Percentiles rank a stretch among this genome's conserved stretches.
Evolutionary conservation across 2,797 vertebrate species (phyloP).

Genomic region (Emydoidea blandingii): DNA sequence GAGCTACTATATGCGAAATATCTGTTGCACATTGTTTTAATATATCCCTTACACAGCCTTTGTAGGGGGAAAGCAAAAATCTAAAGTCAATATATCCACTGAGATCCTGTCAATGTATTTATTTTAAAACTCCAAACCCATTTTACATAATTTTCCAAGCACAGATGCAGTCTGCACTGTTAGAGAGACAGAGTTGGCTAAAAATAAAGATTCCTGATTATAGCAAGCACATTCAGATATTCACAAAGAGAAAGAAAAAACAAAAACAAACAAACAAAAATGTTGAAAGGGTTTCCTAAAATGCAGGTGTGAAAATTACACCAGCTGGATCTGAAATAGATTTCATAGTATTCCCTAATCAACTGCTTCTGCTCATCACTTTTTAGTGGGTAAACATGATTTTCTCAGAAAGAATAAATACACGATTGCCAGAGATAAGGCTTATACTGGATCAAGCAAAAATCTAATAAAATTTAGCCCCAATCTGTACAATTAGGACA

Average conservation of each 20-base stretch:
- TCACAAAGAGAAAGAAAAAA: constrained; percentile 4
- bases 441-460: neutral
- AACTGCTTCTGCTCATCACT: constrained; percentile 36
- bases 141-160: constrained; percentile 19
- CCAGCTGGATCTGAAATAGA: constrained; percentile 54
- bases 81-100: neutral
- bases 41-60: neutral
- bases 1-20: neutral
- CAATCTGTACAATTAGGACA: neutral
- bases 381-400: constrained; percentile 30
- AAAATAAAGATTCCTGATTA: constrained; percentile 36
- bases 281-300: constrained; percentile 68
- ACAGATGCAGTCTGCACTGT: neutral
- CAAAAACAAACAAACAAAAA: constrained; percentile 15
- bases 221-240: constrained; percentile 30
- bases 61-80: neutral
- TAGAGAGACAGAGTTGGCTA: constrained; percentile 25
- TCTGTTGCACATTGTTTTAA: neutral
- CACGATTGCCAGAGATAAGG: constrained; percentile 37
- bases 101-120: neutral
- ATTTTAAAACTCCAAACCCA: constrained; percentile 17
- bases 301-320: constrained; percentile 56
- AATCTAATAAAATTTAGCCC: constrained; percentile 13
- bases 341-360: constrained; percentile 11
- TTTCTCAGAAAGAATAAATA: constrained; percentile 31